Percentiles rank a stretch among this genome's conserved stretches.
Conservation (phyloP, 2,888 invertebrate species). For the Orgyia antiqua region DNA sequence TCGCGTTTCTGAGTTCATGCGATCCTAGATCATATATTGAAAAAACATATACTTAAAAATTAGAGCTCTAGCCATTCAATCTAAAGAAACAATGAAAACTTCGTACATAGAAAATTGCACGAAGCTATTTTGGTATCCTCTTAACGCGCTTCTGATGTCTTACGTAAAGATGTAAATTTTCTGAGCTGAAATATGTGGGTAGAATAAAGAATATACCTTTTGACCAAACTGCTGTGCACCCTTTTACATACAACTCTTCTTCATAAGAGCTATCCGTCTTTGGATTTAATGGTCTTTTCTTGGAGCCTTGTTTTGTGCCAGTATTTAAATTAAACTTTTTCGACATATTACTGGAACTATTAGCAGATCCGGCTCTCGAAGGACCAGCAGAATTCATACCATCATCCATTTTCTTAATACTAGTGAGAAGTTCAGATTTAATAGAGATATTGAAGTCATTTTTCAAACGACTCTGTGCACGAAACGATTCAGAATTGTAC, state of each 20-base stretch:
- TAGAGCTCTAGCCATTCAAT: too few species aligned
- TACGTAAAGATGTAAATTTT: too few species aligned
- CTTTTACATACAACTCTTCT: conserved; percentile 93
- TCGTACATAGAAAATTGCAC: too few species aligned
- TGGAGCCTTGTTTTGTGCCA: conserved; percentile 30
- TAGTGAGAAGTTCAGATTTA: conserved; percentile 54
- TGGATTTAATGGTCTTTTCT: conserved; percentile 45
- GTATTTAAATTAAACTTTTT: conserved; percentile 58
- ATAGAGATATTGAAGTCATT: conserved; percentile 68
- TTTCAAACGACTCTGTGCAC: conserved; percentile 60
- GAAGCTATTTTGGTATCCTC: too few species aligned
- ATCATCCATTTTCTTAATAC: conserved; percentile 49
- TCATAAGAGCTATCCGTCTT: conserved; percentile 79
- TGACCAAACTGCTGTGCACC: conserved; percentile 90
- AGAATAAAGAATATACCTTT: conserved; percentile 75
- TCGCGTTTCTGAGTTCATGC: too few species aligned
- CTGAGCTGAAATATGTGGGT: too few species aligned
- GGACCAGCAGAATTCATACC: conserved; percentile 38
- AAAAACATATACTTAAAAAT: too few species aligned
- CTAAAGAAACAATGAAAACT: too few species aligned
- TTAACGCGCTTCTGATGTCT: too few species aligned
- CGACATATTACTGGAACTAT: conserved; percentile 67
- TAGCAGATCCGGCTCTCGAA: conserved; percentile 58
- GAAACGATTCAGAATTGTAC: conserved; percentile 54
- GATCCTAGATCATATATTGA: too few species aligned